Base-by-base conservation (phyloP, 1,140 invertebrate species). In the Zaprionus davidi region DNA sequence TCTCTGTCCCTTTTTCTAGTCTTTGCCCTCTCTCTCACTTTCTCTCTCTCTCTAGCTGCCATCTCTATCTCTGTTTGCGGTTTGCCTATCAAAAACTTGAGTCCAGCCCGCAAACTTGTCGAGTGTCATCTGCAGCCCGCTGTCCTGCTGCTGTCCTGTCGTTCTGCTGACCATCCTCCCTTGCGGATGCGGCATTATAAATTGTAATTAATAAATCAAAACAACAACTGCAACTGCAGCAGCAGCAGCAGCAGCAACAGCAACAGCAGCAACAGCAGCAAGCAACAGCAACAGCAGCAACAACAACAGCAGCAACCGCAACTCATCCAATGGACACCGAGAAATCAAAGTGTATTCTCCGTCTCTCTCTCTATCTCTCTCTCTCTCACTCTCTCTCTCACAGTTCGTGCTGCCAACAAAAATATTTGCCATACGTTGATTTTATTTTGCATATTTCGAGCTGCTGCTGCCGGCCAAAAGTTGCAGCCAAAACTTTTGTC, bases 181-280 rank as follows among this genome's bases (percentile, higher is more conserved):
- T 44, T 34, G 62, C 64, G 70, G 66, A 73, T 83, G 73, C 72
- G 67, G 83, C 69, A 84, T 85, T 84, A 84, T 84, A 84, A 84
- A 84, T 84, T 85, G 81, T 85, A 81, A 84, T 85, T 84, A 84
- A 84, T 84, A 84, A 84, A 84, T 84, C 81, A 85, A 84, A 84
- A 78, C 81, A 81, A 63, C 74, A 84, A 78, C 73, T 73, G 74
- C 44, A 57, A 49, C 38, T 41, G 46, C 63, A 55, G 71, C 20
- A 4, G 46, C 12, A 49, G 9, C 20, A 12, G 20, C 20, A 49
- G 11, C 41, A 44, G 6, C 5, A 49, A 26, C 53, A 67, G 51
- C 44, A 17, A 28, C 67, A 66, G 2, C 2, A 34, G 31, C 31
- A 84, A 66, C 81, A 81, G 55, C 73, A 84, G 71, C 72, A 70